These are phyloP conservation scores for Scaptomyza flava DNA, from an alignment of 2,888 invertebrate species.

Conservation along the genomic window DNA sequence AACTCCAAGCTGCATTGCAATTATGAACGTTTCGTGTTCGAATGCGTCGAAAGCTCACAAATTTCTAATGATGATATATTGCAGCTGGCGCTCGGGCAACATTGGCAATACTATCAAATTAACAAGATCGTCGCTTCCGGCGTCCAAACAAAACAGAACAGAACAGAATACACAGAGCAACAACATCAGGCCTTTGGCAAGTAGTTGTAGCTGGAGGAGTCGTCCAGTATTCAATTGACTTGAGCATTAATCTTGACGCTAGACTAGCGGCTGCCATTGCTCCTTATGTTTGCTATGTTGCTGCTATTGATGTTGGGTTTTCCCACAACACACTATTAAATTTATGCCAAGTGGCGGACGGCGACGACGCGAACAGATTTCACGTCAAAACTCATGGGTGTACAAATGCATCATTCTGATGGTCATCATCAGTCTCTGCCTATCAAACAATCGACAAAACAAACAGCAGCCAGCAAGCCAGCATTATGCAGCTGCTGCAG, in stretches of 20 bases:
- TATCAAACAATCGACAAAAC: conserved; percentile 80
- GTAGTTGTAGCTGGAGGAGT: conserved; percentile 6
- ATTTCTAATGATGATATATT: conserved; percentile 81
- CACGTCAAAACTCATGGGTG: conserved; percentile 82
- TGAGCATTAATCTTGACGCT: conserved; percentile 75
- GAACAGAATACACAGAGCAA: conserved; percentile 4
- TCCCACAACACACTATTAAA: conserved; percentile 50
- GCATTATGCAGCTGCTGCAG: conserved; percentile 31
- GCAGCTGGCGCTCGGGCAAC: conserved; percentile 50
- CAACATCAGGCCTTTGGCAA: not conserved
- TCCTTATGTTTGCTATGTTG: not conserved
- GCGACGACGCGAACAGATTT: conserved; percentile 75
- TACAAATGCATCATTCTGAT: conserved; percentile 83
- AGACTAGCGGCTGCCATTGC: conserved; percentile 14
- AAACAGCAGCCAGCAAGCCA: conserved; percentile 44
- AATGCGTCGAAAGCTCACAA: conserved; percentile 79
- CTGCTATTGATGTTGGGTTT: conserved; percentile 35
- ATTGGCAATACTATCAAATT: conserved; percentile 75
- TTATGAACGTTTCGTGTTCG: conserved; percentile 68
- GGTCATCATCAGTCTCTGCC: conserved; percentile 83
- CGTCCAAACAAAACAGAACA: conserved; percentile 38
- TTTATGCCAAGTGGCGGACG: conserved; percentile 68
- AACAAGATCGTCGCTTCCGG: conserved; percentile 81
- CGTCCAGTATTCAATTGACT: conserved; percentile 66
- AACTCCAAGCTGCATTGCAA: conserved; percentile 41